A percentile compares a stretch with the other conserved stretches of the same genome.
Evolutionary conservation across 2,113 vertebrate species (phyloP).

Genomic region (Tamias sibiricus): DNA sequence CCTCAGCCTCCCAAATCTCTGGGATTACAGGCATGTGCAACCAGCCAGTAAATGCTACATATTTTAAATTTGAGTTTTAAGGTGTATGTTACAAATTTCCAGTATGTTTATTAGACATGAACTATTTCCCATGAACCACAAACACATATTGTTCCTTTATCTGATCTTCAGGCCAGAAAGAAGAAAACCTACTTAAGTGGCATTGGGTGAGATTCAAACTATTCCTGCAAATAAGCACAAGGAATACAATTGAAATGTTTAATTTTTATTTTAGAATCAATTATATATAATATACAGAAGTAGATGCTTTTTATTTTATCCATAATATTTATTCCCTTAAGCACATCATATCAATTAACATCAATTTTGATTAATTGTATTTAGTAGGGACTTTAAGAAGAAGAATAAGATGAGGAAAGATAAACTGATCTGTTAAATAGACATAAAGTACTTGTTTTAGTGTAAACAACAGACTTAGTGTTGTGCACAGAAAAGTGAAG

Average conservation of each 20-base stretch:
- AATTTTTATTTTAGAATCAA: not conserved
- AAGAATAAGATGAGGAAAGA: not conserved
- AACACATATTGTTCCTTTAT: not conserved
- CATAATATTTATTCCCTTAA: not conserved
- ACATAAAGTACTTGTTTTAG: not conserved
- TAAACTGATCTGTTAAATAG: not conserved
- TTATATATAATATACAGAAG: not conserved
- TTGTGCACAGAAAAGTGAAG: not conserved
- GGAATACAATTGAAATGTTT: not conserved
- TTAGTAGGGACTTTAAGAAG: not conserved
- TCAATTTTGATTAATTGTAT: not conserved
- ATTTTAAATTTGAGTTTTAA: conserved; percentile 42
- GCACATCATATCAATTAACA: not conserved
- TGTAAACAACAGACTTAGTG: not conserved
- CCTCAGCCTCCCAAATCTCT: too few species aligned
- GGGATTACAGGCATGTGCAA: too few species aligned
- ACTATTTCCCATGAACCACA: not conserved
- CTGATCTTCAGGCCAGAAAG: not conserved
- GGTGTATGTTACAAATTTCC: not conserved
- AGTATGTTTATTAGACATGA: conserved; percentile 17
- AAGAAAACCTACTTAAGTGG: not conserved
- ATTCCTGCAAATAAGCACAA: not conserved
- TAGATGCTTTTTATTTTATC: not conserved
- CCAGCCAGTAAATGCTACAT: not conserved
- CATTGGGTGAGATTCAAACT: not conserved